Evolutionary conservation across 2,888 invertebrate species (phyloP).

Genomic region (Pristionchus arcanus): DNA sequence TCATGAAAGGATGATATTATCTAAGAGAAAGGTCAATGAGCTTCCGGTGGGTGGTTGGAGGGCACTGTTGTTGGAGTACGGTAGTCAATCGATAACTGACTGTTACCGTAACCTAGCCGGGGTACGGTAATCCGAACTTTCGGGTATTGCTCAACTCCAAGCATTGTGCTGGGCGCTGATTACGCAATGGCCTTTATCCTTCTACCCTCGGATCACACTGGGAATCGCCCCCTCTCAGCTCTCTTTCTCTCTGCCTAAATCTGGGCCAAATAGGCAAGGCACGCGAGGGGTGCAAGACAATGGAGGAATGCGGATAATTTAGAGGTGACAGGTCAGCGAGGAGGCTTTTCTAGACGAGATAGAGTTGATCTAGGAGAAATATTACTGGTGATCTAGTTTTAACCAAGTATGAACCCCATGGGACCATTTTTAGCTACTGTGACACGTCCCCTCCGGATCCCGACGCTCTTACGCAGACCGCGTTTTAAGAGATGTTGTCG

Average conservation of each 20-base stretch:
- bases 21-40: slow-evolving; percentile 7
- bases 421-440: too few relatives aligned
- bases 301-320: background rate
- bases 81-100: background rate
- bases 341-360: background rate
- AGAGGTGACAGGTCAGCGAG: slow-evolving; percentile 17
- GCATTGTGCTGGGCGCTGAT: background rate
- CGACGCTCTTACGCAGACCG: too few relatives aligned
- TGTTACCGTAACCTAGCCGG: background rate
- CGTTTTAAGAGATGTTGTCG: too few relatives aligned
- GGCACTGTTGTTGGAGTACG: background rate
- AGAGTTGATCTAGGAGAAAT: too few relatives aligned
- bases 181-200: slow-evolving; percentile 22
- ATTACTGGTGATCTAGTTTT: too few relatives aligned
- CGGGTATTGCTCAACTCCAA: background rate
- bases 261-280: slow-evolving; percentile 4
- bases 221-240: background rate
- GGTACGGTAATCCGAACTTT: background rate
- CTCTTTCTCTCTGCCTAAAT: slow-evolving; percentile 7
- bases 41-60: slow-evolving; percentile 39
- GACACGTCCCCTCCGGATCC: too few relatives aligned
- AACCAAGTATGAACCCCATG: too few relatives aligned
- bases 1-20: background rate
- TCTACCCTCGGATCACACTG: slow-evolving; percentile 1
- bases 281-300: slow-evolving; percentile 22